Conservation (phyloP, 2,888 invertebrate species). For the Acanthacorydalis orientalis region DNA sequence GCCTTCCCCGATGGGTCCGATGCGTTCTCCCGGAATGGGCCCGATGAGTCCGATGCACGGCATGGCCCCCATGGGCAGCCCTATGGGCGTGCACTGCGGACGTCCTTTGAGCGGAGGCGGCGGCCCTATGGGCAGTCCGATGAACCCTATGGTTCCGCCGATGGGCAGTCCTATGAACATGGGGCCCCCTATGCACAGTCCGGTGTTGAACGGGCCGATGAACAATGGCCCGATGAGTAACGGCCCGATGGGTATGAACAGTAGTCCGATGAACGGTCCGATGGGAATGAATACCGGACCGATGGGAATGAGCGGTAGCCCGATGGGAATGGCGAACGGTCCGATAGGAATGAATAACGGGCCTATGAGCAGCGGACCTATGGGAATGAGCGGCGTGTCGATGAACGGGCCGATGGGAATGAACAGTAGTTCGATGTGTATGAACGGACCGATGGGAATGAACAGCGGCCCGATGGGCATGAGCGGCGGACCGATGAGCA, state of each 20-base stretch:
- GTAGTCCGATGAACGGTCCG: constrained; percentile 26
- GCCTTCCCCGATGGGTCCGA: constrained; percentile 24
- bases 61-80: constrained; percentile 54
- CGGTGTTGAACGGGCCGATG: constrained; percentile 38
- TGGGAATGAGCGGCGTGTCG: constrained; percentile 18
- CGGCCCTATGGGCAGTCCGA: constrained; percentile 56
- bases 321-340: constrained; percentile 13
- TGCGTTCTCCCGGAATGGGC: constrained; percentile 15
- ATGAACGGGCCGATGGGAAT: constrained; percentile 19
- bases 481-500: constrained; percentile 43
- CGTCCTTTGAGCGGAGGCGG: constrained; percentile 27
- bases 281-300: constrained; percentile 15
- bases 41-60: constrained; percentile 18
- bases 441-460: constrained; percentile 4
- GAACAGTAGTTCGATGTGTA: constrained; percentile 7
- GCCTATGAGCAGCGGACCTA: constrained; percentile 32
- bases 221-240: constrained; percentile 42
- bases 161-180: constrained; percentile 41
- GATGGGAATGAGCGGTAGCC: constrained; percentile 14
- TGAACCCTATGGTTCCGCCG: constrained; percentile 40
- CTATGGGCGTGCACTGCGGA: constrained; percentile 36
- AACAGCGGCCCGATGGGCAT: constrained; percentile 23
- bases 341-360: constrained; percentile 9
- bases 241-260: constrained; percentile 31
- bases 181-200: constrained; percentile 63